Evolutionary conservation across 1,140 invertebrate species (phyloP).

Genomic region (Drosophila quadrilineata): DNA sequence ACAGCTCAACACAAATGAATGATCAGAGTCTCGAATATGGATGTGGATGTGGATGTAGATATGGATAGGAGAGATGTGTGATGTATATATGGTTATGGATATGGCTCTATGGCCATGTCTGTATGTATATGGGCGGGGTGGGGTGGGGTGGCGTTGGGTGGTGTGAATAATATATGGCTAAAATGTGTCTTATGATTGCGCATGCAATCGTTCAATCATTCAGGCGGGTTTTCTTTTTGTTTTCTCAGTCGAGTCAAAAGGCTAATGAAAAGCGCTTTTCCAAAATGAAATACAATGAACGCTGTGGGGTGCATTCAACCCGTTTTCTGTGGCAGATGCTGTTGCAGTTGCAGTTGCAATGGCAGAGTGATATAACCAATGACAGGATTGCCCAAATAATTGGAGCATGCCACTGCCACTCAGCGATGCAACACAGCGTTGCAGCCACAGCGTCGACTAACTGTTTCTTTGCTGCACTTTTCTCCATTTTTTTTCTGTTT

Average conservation of each 20-base stretch:
- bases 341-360: no score
- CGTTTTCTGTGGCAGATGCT: background rate
- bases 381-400: slow-evolving; percentile 64
- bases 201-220: slow-evolving; percentile 74
- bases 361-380: slow-evolving; percentile 63
- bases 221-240: slow-evolving; percentile 41
- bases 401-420: slow-evolving; percentile 74
- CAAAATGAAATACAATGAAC: slow-evolving; percentile 2
- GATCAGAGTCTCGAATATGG: slow-evolving; percentile 19
- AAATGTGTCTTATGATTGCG: slow-evolving; percentile 53
- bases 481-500: no score
- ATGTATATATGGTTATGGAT: no score
- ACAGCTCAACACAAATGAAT: slow-evolving; percentile 38
- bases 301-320: slow-evolving; percentile 58
- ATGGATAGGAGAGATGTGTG: no score
- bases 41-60: slow-evolving; percentile 6
- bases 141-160: background rate
- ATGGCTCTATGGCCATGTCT: no score
- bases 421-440: slow-evolving; percentile 61
- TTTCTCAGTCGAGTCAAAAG: slow-evolving; percentile 51
- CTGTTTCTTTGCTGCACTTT: slow-evolving; percentile 43
- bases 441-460: slow-evolving; percentile 52
- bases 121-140: no score
- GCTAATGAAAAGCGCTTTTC: slow-evolving; percentile 63
- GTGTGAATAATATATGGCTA: no score